Conservation (phyloP, 2,113 vertebrate genomes). For the Nestor notabilis region DNA sequence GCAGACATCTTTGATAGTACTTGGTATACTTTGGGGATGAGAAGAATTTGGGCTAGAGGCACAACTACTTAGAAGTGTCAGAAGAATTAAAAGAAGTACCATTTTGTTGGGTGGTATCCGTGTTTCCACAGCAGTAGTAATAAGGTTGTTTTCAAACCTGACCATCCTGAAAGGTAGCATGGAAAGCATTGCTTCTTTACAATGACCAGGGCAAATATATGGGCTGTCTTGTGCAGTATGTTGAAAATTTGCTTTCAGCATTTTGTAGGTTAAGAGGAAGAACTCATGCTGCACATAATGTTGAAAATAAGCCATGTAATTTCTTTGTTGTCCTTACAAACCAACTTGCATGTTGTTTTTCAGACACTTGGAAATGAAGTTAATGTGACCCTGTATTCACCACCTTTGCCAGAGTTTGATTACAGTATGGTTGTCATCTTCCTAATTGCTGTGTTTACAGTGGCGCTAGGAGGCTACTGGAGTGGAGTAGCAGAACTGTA, state of each 20-base stretch:
- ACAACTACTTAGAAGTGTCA: background rate
- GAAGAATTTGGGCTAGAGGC: background rate
- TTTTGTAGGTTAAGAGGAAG: background rate
- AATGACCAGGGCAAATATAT: background rate
- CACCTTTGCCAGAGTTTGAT: conserved; percentile 78
- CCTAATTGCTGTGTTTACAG: conserved; percentile 86
- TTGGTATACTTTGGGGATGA: background rate
- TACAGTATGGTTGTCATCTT: conserved; percentile 89
- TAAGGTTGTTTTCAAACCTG: background rate
- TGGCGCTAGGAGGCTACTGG: conserved; percentile 91
- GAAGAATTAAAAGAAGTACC: background rate
- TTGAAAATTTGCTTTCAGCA: background rate
- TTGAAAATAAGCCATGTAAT: background rate
- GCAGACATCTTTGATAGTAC: background rate
- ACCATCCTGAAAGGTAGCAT: background rate
- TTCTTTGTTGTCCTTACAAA: background rate
- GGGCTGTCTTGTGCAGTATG: background rate
- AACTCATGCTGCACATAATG: background rate
- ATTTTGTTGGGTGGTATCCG: background rate
- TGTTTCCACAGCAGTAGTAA: background rate
- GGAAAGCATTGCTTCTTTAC: background rate
- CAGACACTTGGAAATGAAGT: conserved; percentile 80
- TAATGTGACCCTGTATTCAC: conserved; percentile 84
- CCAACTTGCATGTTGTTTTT: conserved; percentile 3
- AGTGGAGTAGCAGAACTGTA: conserved; percentile 87